Evolutionary conservation across 2,888 invertebrate genomes (phyloP), one percentile per base, ranked within the genome.

Genomic region (Melieria omissa): DNA sequence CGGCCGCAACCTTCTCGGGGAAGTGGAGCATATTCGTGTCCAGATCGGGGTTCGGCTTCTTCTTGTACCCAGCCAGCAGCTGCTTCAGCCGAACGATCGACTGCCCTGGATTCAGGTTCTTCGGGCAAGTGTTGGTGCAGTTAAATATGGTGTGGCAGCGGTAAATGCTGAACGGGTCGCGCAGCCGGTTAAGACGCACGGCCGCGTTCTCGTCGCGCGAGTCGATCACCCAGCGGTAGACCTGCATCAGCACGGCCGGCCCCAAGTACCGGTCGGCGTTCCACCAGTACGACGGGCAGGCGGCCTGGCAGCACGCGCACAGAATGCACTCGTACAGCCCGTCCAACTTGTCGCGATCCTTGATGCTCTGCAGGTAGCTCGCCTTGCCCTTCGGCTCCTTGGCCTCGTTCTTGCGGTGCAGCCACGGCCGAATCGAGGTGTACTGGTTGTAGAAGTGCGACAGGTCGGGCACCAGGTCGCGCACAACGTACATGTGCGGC

Each of bases 231-330:
- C 99, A 99, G 80, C 98, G 91, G 85, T 97, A 99, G 0, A 97
- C 97, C 77, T 99, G 98, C 96, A 99, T 96, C 8, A 99, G 91
- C 7, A 97, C 96, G n/a, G 98, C 98, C 0, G 98, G 98, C 0
- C 98, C 98, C 65, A 98, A 90, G 86, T 98, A 99, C 84, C 96
- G 96, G 85, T 97, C 96, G 7, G 95, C 94, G 81, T 98, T 98
- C 98, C 98, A 99, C 98, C 98, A 99, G 88, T 99, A 99, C 4
- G 96, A 96, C 0, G 98, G 98, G 78, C 98, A 99, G 29, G 97
- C 93, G 0, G 98, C 97, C 29, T 95, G 95, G 84, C 98, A 99
- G 86, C 98, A 99, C 58, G 98, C 98, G 84, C 98, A 98, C 65
- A 98, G 88, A 77, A 99, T 98, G 85, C 98, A 99, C 88, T 99